Conservation (phyloP, 2,888 invertebrate species). For the Caenorhabditis zanzibari region DNA sequence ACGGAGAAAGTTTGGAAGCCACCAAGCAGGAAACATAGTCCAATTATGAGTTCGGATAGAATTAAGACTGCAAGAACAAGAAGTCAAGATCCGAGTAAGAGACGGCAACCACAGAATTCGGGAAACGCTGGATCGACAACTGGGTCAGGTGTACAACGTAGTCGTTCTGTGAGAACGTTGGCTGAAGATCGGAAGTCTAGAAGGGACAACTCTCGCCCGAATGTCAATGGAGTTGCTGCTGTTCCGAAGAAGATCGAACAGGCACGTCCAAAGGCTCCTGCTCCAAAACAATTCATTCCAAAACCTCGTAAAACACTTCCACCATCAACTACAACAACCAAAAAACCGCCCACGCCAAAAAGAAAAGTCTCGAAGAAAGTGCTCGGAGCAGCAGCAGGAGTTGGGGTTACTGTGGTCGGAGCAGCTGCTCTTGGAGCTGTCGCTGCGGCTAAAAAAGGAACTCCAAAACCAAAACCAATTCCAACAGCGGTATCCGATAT, state of each 20-base stretch:
- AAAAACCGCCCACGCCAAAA: conserved; percentile 56
- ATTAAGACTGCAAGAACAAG: conserved; percentile 64
- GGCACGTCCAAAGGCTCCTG: conserved; percentile 31
- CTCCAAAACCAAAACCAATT: conserved; percentile 46
- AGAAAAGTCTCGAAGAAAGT: conserved; percentile 29
- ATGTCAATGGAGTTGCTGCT: conserved; percentile 7
- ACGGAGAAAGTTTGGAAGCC: conserved; percentile 65
- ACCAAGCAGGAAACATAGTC: conserved; percentile 65
- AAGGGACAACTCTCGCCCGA: background rate
- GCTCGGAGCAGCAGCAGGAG: conserved; percentile 41
- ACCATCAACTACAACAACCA: conserved; percentile 10
- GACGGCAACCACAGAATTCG: conserved; percentile 25
- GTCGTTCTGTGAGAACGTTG: conserved; percentile 51
- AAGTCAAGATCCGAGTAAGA: conserved; percentile 58
- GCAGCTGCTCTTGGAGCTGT: conserved; percentile 40
- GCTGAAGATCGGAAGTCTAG: conserved; percentile 49
- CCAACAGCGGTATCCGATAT: conserved; percentile 34
- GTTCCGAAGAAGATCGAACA: conserved; percentile 31
- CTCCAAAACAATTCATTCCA: conserved; percentile 5
- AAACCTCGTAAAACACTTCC: conserved; percentile 9
- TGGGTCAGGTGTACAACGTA: conserved; percentile 30
- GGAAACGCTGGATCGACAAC: background rate
- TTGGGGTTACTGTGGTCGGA: conserved; percentile 38
- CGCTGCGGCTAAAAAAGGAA: conserved; percentile 28
- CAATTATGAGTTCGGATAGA: conserved; percentile 61